Conservation (phyloP, 2,113 vertebrate species). For the Diadophis punctatus region DNA sequence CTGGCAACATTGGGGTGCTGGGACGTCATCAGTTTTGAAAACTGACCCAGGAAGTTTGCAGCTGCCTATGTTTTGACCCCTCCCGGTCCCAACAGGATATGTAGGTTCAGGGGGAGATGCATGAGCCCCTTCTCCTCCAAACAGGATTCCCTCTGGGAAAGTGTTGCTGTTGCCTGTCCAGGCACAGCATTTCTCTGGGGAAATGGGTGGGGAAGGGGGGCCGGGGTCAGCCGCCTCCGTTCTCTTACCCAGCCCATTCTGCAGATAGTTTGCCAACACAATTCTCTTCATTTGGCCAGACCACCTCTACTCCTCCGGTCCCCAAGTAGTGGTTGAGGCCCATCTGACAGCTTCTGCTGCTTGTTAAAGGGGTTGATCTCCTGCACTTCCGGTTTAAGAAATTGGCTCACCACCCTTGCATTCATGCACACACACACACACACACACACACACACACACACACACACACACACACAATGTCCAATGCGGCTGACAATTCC, state of each 20-base stretch:
- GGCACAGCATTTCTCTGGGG: background rate
- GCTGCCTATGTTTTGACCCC: background rate
- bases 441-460: background rate
- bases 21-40: background rate
- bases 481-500: background rate
- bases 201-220: background rate
- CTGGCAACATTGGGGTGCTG: background rate
- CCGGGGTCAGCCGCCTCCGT: background rate
- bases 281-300: background rate
- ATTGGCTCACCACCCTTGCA: background rate
- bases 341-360: background rate
- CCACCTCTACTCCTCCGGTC: background rate
- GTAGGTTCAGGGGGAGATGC: background rate
- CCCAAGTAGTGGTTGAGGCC: background rate
- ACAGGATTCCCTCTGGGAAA: background rate
- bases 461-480: fast-evolving
- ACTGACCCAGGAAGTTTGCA: background rate
- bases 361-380: background rate
- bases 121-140: background rate
- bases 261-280: background rate
- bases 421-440: fast-evolving
- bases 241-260: background rate
- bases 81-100: background rate
- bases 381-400: background rate
- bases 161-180: background rate